Conservation (phyloP, 2,888 invertebrate genomes). For the Hirtodrosophila histrioides region DNA sequence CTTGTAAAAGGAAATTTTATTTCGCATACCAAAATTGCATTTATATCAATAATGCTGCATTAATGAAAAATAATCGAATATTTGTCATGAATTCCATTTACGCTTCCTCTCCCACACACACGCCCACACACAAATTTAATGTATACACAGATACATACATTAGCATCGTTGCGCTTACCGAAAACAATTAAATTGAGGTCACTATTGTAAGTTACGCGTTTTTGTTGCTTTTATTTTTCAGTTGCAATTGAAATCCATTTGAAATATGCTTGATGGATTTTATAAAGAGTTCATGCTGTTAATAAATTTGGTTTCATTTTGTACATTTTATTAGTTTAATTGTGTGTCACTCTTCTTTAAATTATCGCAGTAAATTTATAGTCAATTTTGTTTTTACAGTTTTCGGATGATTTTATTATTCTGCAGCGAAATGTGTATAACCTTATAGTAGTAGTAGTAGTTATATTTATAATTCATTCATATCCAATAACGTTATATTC, state of each 20-base stretch:
- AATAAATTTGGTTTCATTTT: neutral
- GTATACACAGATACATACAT: slow-evolving; percentile 3
- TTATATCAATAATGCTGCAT: slow-evolving; percentile 67
- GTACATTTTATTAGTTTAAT: neutral
- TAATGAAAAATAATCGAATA: slow-evolving; percentile 73
- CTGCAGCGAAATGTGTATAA: too few relatives aligned
- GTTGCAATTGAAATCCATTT: slow-evolving; percentile 24
- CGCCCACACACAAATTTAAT: slow-evolving; percentile 9
- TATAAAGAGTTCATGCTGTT: neutral
- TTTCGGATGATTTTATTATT: too few relatives aligned
- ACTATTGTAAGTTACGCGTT: slow-evolving; percentile 33
- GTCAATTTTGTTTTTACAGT: too few relatives aligned
- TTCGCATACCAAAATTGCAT: slow-evolving; percentile 57
- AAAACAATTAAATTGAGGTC: slow-evolving; percentile 57
- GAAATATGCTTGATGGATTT: slow-evolving; percentile 28
- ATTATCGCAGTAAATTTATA: too few relatives aligned
- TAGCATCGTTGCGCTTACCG: slow-evolving; percentile 41
- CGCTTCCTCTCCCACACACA: slow-evolving; percentile 13
- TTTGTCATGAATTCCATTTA: slow-evolving; percentile 44
- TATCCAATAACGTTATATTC: too few relatives aligned
- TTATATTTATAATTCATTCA: too few relatives aligned
- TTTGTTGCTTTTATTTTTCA: slow-evolving; percentile 10
- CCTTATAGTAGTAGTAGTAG: too few relatives aligned
- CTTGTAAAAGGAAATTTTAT: too few relatives aligned
- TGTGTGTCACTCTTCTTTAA: neutral